Conservation (phyloP, 2,113 vertebrate genomes). For the Budorcas taxicolor region DNA sequence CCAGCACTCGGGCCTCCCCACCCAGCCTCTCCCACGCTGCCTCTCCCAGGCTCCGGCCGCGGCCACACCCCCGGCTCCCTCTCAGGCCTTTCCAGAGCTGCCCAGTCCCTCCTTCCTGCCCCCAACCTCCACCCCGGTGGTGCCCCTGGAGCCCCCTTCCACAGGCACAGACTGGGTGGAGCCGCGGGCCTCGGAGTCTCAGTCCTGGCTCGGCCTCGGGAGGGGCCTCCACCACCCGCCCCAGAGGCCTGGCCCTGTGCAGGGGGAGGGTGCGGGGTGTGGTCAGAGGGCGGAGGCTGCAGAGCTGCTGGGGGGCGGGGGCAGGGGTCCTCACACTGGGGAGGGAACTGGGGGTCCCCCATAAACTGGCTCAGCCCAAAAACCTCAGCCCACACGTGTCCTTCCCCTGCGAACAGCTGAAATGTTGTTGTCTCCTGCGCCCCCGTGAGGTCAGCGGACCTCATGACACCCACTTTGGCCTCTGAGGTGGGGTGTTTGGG, state of each 20-base stretch:
- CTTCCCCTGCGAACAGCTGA: neutral
- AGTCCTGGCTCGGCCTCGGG: neutral
- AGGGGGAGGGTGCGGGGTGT: accelerated
- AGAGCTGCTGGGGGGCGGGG: accelerated
- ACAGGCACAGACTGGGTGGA: neutral
- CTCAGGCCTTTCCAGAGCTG: neutral
- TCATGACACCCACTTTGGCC: conserved; percentile 43
- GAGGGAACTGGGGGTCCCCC: neutral
- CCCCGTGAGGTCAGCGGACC: conserved; percentile 62
- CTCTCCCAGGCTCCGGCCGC: neutral
- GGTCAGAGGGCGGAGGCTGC: neutral
- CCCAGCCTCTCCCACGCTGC: neutral
- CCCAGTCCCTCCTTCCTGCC: neutral
- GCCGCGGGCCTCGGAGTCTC: too few relatives aligned
- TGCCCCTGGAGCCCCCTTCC: neutral
- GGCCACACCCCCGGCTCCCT: neutral
- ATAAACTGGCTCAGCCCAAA: accelerated
- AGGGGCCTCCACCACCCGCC: neutral
- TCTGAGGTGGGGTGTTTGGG: conserved; percentile 14
- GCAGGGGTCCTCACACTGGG: too few relatives aligned
- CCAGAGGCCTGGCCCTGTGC: neutral
- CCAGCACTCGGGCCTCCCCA: neutral
- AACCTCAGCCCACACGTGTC: neutral
- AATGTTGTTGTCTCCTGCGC: conserved; percentile 72
- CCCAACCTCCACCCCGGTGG: neutral